phyloP scores from a whole-genome alignment of 2,797 vertebrate genomes.

The Chromis chromis region DNA sequence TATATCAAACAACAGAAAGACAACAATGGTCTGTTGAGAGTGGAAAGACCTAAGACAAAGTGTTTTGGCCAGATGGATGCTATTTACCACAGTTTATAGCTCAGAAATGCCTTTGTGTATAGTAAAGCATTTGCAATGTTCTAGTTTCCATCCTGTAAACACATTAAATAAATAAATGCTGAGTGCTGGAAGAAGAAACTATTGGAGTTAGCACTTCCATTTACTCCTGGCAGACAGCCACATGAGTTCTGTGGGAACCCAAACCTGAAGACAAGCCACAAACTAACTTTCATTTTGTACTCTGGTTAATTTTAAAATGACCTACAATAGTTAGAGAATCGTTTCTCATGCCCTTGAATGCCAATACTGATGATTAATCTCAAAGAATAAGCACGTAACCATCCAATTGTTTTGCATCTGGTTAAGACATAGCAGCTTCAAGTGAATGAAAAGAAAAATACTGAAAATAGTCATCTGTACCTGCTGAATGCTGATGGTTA shows the following conservation, averaged over 20 bases:
- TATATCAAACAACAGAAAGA: background rate
- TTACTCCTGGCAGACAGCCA: slow-evolving; percentile 57
- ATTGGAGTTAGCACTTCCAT: slow-evolving; percentile 37
- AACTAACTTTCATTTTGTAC: background rate
- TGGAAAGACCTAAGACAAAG: background rate
- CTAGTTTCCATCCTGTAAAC: slow-evolving; percentile 50
- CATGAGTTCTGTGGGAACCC: slow-evolving; percentile 65
- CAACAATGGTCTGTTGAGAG: background rate
- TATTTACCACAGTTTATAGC: slow-evolving; percentile 26
- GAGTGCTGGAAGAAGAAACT: slow-evolving; percentile 20
- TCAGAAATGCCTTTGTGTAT: slow-evolving; percentile 3
- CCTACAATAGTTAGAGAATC: background rate
- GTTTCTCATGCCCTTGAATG: background rate
- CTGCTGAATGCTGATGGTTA: slow-evolving; percentile 50
- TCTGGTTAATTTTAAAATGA: slow-evolving; percentile 1
- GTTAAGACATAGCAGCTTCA: background rate
- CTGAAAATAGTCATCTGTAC: slow-evolving; percentile 57
- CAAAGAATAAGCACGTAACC: background rate
- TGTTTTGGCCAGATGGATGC: background rate
- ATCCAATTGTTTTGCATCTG: background rate
- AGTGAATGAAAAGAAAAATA: slow-evolving; percentile 25
- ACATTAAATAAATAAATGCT: slow-evolving; percentile 66
- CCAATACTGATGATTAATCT: background rate
- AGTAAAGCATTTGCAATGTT: slow-evolving; percentile 37
- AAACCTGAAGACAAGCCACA: slow-evolving; percentile 11